Percentiles rank a stretch among this genome's conserved stretches.
Evolutionary conservation across 2,797 vertebrate genomes (phyloP).

Genomic region (Pyrocephalus nanus): DNA sequence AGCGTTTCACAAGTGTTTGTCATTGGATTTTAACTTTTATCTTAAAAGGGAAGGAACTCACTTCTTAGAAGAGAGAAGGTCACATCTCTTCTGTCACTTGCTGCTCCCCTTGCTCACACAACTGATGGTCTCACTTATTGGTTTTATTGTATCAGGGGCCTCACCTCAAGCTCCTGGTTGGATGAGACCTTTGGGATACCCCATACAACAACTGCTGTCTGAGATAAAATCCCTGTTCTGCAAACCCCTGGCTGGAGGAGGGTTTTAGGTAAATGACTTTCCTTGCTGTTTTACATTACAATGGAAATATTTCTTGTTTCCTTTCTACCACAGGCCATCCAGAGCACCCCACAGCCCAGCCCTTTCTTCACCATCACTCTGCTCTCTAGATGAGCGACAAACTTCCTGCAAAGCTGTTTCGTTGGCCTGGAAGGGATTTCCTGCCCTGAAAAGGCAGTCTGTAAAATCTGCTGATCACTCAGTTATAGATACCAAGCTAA

Average conservation of each 20-base stretch:
- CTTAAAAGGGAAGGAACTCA: background rate
- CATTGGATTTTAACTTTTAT: background rate
- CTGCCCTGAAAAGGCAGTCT: background rate
- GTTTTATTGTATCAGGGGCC: background rate
- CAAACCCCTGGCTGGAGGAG: background rate
- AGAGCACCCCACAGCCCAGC: background rate
- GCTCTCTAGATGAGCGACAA: constrained; percentile 12
- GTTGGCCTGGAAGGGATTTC: constrained; percentile 21
- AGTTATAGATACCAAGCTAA: background rate
- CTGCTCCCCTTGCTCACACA: background rate
- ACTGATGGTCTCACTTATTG: background rate
- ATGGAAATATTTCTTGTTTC: background rate
- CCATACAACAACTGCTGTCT: background rate
- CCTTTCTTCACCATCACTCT: background rate
- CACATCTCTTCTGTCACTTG: background rate
- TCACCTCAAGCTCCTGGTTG: background rate
- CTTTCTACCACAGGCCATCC: background rate
- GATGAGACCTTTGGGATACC: background rate
- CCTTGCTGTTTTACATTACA: background rate
- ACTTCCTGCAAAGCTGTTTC: constrained; percentile 1
- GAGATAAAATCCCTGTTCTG: background rate
- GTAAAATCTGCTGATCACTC: constrained; percentile 11
- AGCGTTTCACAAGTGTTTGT: background rate
- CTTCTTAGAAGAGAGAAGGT: background rate
- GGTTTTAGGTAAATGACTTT: background rate